Evolutionary conservation across 2,797 vertebrate species (phyloP), one percentile per base, ranked within the genome.

Genomic region (Acrossocheilus wenchowensis): DNA sequence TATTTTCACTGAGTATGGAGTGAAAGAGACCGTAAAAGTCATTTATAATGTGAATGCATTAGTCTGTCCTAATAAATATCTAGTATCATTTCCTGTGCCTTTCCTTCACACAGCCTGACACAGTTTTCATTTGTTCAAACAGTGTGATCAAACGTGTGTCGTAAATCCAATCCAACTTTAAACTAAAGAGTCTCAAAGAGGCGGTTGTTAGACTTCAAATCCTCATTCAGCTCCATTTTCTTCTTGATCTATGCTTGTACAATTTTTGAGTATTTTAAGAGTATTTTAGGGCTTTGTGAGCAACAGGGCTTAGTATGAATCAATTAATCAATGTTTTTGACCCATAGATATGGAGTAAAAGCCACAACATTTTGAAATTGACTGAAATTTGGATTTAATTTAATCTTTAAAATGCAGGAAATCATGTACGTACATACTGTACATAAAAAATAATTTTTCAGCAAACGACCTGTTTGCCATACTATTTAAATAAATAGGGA

Each of bases 281-380:
- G 26, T 48, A 3, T 86, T 73, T 80, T 73, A 52, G 73, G 75
- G 73, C 72, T 75, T 82, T 85, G 54, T 62, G 8, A 34, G 7
- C 17, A 15, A 43, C 69, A 15, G 2, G 12, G 41, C 21, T 30
- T 30, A 1, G 15, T 26, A 48, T 74, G 26, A 74, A 43, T n/a
- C 23, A 60, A n/a, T 57, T 23, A 57, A n/a, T 9, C 39, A 43
- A n/a, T 72, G 12, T 43, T 14, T 69, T 69, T 71, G 11, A 71
- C 21, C 9, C 36, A 23, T 71, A 71, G 21, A 72, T 43, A 72
- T 72, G 23, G 5, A 15, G 23, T 41, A 71, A 41, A 69, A 69
- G 66, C 17, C 68, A 41, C 19, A 71, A 43, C 2, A 72, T 43
- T n/a, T 72, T 4, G 41, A 73, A 45, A 45, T 73, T 15, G 6